These are phyloP conservation scores for Strigamia maritima DNA, from an alignment of 2,888 invertebrate genomes.

Conservation along the genomic window DNA sequence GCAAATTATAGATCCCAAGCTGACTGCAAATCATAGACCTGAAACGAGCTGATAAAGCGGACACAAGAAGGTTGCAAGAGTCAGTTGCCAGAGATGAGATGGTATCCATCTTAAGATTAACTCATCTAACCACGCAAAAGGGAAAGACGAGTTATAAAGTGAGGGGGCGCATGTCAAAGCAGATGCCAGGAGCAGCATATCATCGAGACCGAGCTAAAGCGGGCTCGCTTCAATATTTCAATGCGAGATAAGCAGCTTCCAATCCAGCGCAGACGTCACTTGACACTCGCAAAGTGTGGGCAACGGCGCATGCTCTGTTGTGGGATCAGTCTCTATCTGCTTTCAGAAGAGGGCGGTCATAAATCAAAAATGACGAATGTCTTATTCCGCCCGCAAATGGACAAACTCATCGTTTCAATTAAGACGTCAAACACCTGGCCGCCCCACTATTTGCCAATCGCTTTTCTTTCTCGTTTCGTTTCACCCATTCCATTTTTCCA, in stretches of 20 bases:
- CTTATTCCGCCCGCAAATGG: neutral
- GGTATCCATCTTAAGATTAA: conserved; percentile 28
- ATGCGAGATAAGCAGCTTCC: conserved; percentile 15
- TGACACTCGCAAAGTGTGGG: conserved; percentile 22
- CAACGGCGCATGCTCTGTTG: conserved; percentile 15
- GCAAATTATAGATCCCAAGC: conserved; percentile 24
- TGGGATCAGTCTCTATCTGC: conserved; percentile 5
- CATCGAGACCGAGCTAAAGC: neutral
- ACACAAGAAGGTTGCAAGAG: neutral
- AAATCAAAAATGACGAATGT: conserved; percentile 28
- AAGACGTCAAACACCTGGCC: neutral
- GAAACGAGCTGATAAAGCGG: conserved; percentile 11
- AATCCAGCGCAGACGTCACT: conserved; percentile 12
- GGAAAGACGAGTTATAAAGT: neutral
- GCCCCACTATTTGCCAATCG: neutral
- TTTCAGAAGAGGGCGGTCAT: neutral
- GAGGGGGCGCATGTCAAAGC: neutral
- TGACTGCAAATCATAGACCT: neutral
- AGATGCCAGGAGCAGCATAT: conserved; percentile 8
- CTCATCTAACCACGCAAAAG: neutral
- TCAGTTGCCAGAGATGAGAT: neutral
- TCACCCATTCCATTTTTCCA: neutral
- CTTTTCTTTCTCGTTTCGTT: neutral
- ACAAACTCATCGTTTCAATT: neutral
- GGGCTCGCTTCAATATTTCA: conserved; percentile 10